These are phyloP conservation scores for Buphagus erythrorhynchus DNA, from an alignment of 2,797 vertebrate species.

Conservation along the genomic window DNA sequence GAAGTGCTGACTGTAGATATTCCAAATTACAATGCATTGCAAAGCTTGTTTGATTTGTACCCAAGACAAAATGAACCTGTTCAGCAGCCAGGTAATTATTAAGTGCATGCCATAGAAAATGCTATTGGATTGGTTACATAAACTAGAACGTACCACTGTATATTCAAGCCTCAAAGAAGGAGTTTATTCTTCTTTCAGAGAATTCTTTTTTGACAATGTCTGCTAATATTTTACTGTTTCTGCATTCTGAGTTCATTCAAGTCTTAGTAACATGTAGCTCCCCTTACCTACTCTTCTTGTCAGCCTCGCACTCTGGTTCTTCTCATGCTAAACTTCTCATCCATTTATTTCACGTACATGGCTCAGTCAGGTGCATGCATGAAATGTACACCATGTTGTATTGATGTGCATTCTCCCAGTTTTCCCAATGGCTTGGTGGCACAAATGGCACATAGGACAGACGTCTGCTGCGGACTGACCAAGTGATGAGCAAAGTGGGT, in stretches of 20 bases:
- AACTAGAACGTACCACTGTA: neutral
- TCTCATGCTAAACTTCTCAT: neutral
- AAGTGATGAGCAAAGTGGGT: rapidly evolving
- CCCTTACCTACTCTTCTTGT: neutral
- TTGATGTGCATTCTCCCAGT: neutral
- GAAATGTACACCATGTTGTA: rapidly evolving
- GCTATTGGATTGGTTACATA: neutral
- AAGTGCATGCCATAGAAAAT: neutral
- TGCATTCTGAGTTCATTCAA: neutral
- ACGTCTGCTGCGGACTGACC: rapidly evolving
- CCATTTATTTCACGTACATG: rapidly evolving
- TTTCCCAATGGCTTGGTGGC: neutral
- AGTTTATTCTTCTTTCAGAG: neutral
- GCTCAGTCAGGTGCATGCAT: rapidly evolving
- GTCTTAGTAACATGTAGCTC: neutral
- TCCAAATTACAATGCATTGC: neutral
- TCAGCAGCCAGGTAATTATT: conserved; percentile 12
- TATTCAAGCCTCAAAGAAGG: neutral
- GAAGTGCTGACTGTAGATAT: neutral
- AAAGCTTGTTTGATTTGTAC: neutral
- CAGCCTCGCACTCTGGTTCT: rapidly evolving
- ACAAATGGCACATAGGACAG: rapidly evolving
- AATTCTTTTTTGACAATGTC: neutral
- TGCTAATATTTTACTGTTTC: neutral
- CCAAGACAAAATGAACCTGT: neutral